Conservation (phyloP, 2,113 vertebrate genomes). For the Cisticola juncidis region DNA sequence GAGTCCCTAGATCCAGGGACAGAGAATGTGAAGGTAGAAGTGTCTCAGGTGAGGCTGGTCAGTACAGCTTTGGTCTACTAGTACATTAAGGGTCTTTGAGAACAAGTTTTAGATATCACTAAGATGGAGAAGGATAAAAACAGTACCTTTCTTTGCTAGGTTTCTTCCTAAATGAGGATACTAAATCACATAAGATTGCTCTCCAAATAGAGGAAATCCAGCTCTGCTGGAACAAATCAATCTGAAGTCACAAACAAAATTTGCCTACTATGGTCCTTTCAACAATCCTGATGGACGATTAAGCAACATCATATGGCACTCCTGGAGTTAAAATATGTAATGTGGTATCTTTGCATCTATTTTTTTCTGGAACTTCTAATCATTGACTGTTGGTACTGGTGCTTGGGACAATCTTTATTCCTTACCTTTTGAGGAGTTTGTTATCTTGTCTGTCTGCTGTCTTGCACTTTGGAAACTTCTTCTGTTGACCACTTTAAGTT, state of each 20-base stretch:
- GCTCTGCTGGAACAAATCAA: background rate
- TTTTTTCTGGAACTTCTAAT: background rate
- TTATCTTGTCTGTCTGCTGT: background rate
- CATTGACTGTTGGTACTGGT: background rate
- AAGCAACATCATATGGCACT: background rate
- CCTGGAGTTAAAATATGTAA: background rate
- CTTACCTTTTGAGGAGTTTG: background rate
- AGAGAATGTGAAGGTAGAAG: background rate
- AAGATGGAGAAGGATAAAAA: background rate
- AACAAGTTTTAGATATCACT: background rate
- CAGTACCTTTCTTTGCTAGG: background rate
- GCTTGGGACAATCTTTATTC: background rate
- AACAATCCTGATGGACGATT: background rate
- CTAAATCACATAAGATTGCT: background rate
- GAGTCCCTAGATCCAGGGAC: background rate
- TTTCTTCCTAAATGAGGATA: background rate
- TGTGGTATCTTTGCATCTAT: background rate
- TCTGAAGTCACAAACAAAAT: background rate
- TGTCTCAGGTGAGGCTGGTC: background rate
- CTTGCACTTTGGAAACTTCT: background rate
- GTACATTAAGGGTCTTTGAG: background rate
- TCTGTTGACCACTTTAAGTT: background rate
- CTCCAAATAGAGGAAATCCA: background rate
- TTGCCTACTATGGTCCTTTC: background rate
- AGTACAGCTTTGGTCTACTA: background rate